Base-by-base conservation (phyloP, 2,888 invertebrate genomes). In the Pandemis corylana region DNA sequence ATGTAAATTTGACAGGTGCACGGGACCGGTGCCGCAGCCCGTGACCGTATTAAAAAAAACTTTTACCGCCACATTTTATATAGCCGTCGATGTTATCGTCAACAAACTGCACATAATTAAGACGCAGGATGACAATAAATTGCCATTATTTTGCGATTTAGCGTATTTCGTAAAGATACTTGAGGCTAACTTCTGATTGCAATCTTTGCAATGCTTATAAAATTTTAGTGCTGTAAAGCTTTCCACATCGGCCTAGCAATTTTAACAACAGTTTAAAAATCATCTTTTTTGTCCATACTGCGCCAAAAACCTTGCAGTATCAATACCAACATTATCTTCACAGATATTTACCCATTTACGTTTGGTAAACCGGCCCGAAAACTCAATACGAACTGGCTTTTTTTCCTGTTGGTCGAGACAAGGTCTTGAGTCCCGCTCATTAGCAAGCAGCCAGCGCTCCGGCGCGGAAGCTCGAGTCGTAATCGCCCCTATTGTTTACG, bases 401-500 rank as follows among this genome's bases (percentile, higher is more conserved):
- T 61, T 66, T 66, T 51, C 66, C 66, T 66, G 51, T 36, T 56
- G 56, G n/a, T 7, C 59, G 51, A 71, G 36, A 63, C 72, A 71
- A 71, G 42, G 28, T 62, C 74, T 68, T 1, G 73, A 78, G 74
- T 72, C 51, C 72, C 64, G 63, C 72, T 75, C 72, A 68, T 75
- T 75, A 75, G 68, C 72, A 72, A 49, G 75, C 75, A 59, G 64
- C 46, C 71, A 61, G 64, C 63, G 75, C 68, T 64, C 71, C 71
- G 46, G 53, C 53, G 70, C 79, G 80, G 80, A 79, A 79, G 80
- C 77, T 66, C 51, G 62, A 51, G 62, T 68, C 71, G 61, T 72
- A 68, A 76, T 73, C 76, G 73, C 76, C 44, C 51, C 76, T 76
- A 77, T 78, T 78, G 76, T 72, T 76, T 70, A 76, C 76, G 72